A percentile compares a stretch with the other conserved stretches of the same genome.
phyloP scores from a whole-genome alignment of 2,113 vertebrate genomes.

The Reinhardtius hippoglossoides region DNA sequence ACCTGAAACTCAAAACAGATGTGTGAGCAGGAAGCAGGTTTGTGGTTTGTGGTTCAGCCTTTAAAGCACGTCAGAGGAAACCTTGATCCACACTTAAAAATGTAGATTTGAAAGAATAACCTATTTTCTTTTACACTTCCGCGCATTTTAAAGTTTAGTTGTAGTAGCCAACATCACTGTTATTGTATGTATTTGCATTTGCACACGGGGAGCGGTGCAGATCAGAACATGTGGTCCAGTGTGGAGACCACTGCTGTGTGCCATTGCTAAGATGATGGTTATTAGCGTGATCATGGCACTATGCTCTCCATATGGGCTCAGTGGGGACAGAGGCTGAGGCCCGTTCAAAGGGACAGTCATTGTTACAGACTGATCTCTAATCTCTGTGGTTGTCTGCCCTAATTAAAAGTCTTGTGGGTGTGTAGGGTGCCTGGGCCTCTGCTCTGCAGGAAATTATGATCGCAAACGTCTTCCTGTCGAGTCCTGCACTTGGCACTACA shows the following conservation, averaged over 20 bases:
- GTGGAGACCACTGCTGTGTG: slow-evolving; percentile 49
- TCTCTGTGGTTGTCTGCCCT: slow-evolving; percentile 98
- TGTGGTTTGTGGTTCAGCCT: slow-evolving; percentile 14
- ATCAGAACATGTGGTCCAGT: slow-evolving; percentile 50
- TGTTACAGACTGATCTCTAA: slow-evolving; percentile 95
- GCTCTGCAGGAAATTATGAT: slow-evolving; percentile 99
- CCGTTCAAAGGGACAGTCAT: slow-evolving; percentile 96
- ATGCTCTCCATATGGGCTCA: slow-evolving; percentile 77
- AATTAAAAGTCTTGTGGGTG: slow-evolving; percentile 96
- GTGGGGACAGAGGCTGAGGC: slow-evolving; percentile 85
- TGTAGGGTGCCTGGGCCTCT: slow-evolving; percentile 90
- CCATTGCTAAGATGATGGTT: slow-evolving; percentile 68
- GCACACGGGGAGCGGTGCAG: background rate
- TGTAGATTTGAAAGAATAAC: slow-evolving; percentile 1
- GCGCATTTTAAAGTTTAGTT: background rate
- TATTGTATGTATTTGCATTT: slow-evolving; percentile 14
- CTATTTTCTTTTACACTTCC: slow-evolving; percentile 14
- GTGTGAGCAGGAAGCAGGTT: slow-evolving; percentile 37
- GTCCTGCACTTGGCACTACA: slow-evolving; percentile 95
- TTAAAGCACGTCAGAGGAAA: background rate
- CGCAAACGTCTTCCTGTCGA: slow-evolving; percentile 98
- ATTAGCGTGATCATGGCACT: slow-evolving; percentile 75
- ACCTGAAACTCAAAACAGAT: slow-evolving; percentile 57
- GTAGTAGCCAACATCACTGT: slow-evolving; percentile 18
- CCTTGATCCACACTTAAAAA: slow-evolving; percentile 34